A percentile compares a stretch with the other conserved stretches of the same genome.
These are phyloP conservation scores for Ischnus inquisitorius DNA, from an alignment of 2,888 invertebrate species.

Conservation along the genomic window DNA sequence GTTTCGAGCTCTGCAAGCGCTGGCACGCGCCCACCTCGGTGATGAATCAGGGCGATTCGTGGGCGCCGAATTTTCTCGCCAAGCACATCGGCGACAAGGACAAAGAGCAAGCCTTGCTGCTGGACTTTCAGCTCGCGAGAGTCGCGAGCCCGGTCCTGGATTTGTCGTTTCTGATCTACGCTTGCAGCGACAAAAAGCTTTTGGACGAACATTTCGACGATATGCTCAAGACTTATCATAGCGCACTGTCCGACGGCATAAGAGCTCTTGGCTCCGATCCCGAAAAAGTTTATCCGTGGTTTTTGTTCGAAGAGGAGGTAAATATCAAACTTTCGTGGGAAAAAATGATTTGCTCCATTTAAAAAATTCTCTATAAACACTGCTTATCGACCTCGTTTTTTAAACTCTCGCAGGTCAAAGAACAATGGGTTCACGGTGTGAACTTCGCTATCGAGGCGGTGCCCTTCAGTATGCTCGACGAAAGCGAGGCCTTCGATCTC, in stretches of 20 bases:
- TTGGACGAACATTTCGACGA: conserved; percentile 88
- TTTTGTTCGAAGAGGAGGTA: conserved; percentile 86
- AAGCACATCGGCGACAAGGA: conserved; percentile 79
- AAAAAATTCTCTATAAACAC: too few relatives aligned
- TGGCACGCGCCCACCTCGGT: conserved; percentile 85
- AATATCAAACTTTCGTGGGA: conserved; percentile 16
- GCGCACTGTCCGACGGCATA: conserved; percentile 87
- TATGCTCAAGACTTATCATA: conserved; percentile 88
- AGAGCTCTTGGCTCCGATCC: conserved; percentile 88
- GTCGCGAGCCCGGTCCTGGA: conserved; percentile 88
- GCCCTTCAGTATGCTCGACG: conserved; percentile 87
- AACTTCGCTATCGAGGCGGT: conserved; percentile 88
- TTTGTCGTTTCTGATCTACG: conserved; percentile 88
- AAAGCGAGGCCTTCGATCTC: conserved; percentile 87
- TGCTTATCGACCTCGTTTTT: conserved; percentile 7
- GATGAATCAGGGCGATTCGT: conserved; percentile 91
- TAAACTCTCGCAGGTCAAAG: conserved; percentile 85
- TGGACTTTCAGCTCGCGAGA: conserved; percentile 90
- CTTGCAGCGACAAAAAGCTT: conserved; percentile 88
- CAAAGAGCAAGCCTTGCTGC: conserved; percentile 86
- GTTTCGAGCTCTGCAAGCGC: conserved; percentile 61
- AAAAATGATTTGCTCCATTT: neutral
- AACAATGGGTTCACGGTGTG: conserved; percentile 87
- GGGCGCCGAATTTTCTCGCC: conserved; percentile 91
- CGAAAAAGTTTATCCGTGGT: conserved; percentile 86